A percentile compares a stretch with the other conserved stretches of the same genome.
These are phyloP conservation scores for Strix aluco DNA, from an alignment of 2,113 vertebrate species.

Conservation along the genomic window DNA sequence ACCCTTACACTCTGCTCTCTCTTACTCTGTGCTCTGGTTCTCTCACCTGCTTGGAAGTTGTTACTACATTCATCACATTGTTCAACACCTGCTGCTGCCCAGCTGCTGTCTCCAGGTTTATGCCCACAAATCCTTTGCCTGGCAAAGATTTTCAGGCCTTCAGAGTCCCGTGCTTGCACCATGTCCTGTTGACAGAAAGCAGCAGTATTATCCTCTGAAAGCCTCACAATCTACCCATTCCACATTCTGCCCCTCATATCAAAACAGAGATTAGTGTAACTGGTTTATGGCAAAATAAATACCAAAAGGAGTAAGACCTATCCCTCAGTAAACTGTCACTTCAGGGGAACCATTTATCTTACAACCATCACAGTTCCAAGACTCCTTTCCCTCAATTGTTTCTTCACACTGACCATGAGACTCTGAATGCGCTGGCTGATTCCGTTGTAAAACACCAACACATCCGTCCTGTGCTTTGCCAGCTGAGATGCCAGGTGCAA, in stretches of 20 bases:
- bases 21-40: background rate
- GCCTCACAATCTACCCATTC: background rate
- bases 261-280: no score
- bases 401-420: constrained; percentile 74
- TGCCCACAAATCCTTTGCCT: background rate
- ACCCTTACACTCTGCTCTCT: accelerated
- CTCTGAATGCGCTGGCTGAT: constrained; percentile 79
- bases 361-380: background rate
- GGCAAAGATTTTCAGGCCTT: constrained; percentile 58
- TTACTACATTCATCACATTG: background rate
- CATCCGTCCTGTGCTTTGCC: constrained; percentile 83
- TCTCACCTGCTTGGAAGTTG: constrained; percentile 58
- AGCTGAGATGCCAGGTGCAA: constrained; percentile 89
- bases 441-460: constrained; percentile 81
- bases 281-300: background rate
- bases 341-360: background rate
- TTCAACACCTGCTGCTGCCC: background rate
- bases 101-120: background rate
- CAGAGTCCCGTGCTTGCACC: constrained; percentile 73
- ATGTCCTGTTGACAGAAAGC: constrained; percentile 73
- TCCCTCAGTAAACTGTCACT: background rate
- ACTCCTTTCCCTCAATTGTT: background rate
- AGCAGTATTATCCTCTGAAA: background rate
- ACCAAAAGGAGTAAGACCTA: background rate
- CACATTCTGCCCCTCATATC: background rate